Conservation (phyloP, 2,797 vertebrate genomes). For the Pyrocephalus nanus region DNA sequence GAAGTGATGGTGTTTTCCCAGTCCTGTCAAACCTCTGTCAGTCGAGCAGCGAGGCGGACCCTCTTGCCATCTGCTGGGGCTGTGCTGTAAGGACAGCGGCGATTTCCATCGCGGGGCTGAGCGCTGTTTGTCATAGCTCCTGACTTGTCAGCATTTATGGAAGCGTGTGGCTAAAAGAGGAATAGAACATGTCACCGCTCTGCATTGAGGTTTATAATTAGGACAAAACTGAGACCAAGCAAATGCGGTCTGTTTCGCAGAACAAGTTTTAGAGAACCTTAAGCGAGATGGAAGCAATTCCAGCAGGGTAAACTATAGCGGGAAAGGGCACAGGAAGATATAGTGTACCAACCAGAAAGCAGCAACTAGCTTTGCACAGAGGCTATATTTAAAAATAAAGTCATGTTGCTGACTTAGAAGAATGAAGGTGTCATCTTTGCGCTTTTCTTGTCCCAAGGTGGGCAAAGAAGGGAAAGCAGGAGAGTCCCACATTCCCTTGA, state of each 20-base stretch:
- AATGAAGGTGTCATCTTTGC: neutral
- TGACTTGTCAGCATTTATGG: constrained; percentile 55
- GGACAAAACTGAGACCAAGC: constrained; percentile 59
- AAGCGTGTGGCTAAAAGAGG: constrained; percentile 58
- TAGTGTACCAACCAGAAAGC: neutral
- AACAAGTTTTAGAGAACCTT: constrained; percentile 30
- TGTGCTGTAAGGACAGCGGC: neutral
- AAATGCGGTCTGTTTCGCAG: constrained; percentile 30
- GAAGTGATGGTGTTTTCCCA: neutral
- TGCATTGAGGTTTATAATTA: constrained; percentile 74
- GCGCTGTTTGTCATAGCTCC: constrained; percentile 15
- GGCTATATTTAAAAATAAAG: constrained; percentile 44
- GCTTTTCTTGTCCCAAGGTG: neutral
- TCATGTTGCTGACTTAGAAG: constrained; percentile 8
- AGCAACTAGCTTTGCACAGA: neutral
- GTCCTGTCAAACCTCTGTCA: neutral
- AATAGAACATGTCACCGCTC: constrained; percentile 63
- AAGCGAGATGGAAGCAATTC: constrained; percentile 58
- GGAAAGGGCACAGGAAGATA: constrained; percentile 39
- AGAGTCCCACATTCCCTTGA: neutral
- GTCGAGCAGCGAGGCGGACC: neutral
- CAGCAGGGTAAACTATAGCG: neutral
- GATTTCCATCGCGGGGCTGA: neutral
- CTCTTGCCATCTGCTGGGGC: constrained; percentile 36
- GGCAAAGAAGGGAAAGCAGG: neutral